Conservation (phyloP, 1,140 invertebrate genomes). For the Drosophila setifemur region DNA sequence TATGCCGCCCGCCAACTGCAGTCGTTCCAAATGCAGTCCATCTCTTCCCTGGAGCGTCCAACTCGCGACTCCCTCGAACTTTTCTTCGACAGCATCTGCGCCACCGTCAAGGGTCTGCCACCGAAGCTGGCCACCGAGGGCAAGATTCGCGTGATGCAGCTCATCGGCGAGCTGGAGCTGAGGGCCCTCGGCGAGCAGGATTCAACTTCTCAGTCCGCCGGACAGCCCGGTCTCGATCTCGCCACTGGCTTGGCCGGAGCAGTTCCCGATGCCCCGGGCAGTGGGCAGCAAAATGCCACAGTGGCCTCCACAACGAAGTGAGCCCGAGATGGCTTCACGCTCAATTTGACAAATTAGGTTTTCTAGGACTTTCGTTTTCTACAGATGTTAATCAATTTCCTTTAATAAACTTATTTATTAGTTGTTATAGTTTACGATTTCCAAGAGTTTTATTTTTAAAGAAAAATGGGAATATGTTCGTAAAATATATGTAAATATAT, state of each 20-base stretch:
- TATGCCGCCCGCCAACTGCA: conserved; percentile 37
- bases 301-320: conserved; percentile 69
- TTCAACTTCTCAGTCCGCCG: conserved; percentile 3
- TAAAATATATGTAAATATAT: no score
- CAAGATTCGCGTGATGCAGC: conserved; percentile 71
- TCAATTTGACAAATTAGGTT: conserved; percentile 16
- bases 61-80: conserved; percentile 66
- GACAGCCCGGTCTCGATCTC: conserved; percentile 15
- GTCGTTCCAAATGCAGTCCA: conserved; percentile 48
- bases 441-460: not conserved
- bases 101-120: conserved; percentile 62
- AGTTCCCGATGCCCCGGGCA: conserved; percentile 29
- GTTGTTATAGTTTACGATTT: conserved; percentile 10
- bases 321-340: conserved; percentile 5
- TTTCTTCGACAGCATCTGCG: conserved; percentile 73
- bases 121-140: conserved; percentile 68
- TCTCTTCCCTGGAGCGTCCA: conserved; percentile 19
- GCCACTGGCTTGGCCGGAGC: not conserved
- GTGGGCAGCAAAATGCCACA: conserved; percentile 62
- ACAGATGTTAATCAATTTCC: conserved; percentile 30
- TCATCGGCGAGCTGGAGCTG: conserved; percentile 70
- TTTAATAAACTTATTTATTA: conserved; percentile 39
- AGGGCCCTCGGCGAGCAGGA: conserved; percentile 68
- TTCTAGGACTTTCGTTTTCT: conserved; percentile 12
- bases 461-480: not conserved